Conservation (phyloP, 1,140 invertebrate genomes). For the Rhysida immarginata region DNA sequence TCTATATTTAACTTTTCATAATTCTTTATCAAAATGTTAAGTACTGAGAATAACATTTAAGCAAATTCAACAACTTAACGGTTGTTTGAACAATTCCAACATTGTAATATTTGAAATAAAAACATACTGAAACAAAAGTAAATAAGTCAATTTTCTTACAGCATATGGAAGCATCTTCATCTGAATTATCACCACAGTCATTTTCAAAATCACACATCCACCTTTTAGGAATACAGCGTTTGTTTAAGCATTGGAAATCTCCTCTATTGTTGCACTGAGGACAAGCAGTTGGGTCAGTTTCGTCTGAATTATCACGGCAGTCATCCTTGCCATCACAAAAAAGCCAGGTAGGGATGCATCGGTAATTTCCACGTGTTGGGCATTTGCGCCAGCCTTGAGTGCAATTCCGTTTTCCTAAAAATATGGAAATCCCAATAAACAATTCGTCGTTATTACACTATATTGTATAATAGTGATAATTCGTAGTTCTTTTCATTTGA, state of each 20-base stretch:
- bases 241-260: slow-evolving; percentile 86
- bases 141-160: neutral
- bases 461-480: no score
- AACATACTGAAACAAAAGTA: neutral
- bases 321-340: slow-evolving; percentile 86
- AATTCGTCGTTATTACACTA: neutral
- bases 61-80: no score
- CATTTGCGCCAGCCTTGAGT: slow-evolving; percentile 82
- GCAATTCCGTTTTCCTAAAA: slow-evolving; percentile 55
- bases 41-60: no score
- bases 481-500: no score
- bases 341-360: slow-evolving; percentile 86
- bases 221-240: slow-evolving; percentile 78
- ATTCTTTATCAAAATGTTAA: no score
- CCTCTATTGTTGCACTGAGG: slow-evolving; percentile 68
- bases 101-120: neutral
- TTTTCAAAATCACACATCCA: slow-evolving; percentile 94
- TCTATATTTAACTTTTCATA: no score
- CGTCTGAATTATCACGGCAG: slow-evolving; percentile 18
- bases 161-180: slow-evolving; percentile 56
- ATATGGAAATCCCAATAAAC: no score
- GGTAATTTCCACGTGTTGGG: slow-evolving; percentile 72
- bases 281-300: slow-evolving; percentile 37
- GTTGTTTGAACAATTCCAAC: no score
- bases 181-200: slow-evolving; percentile 85